Base-by-base conservation (phyloP, 2,888 invertebrate genomes). In the Platypus cylindrus region DNA sequence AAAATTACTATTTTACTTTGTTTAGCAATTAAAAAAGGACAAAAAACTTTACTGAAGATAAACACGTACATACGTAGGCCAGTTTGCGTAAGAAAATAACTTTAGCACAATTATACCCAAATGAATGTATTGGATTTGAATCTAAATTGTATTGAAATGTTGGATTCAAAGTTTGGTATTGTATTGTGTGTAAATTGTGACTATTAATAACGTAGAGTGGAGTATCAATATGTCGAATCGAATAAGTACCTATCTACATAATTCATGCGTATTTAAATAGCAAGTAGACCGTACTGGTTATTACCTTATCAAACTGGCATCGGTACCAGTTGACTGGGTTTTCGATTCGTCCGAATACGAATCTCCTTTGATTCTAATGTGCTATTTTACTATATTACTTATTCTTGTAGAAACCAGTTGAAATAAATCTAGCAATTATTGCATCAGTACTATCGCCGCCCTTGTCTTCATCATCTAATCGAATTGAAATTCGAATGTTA, bases 191-290 rank as follows among this genome's bases (percentile, higher is more conserved):
- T 61, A 61, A 61, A 61, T 61, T 57, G 55, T 55, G 59, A 55
- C 60, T 60, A 60, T 61, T 60, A 60, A 59, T 60, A 60, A 59
- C 59, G 51, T 46, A 48, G 52, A 55, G 53, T 53, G 58, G 58
- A 60, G 58, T 62, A 62, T 62, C 62, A 60, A 62, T 62, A 62
- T 61, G 61, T 60, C 60, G 59, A 60, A 62, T 62, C 60, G 60
- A 56, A 59, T 59, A 60, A 59, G 56, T 56, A 57, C 54, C 48
- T 51, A 60, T 60, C 59, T 61, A 60, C 59, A 61, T 61, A 62
- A 62, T 61, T 60, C 59, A 62, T 62, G 57, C 34, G 42, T 58
- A 60, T 62, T 62, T 60, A 62, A 62, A 62, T 60, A 60, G 56
- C 53, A 27, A 13, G 29, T n/a, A 46, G 47, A 46, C 54, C 48